Evolutionary conservation across 2,797 vertebrate species (phyloP).

Genomic region (Chelonia mydas): DNA sequence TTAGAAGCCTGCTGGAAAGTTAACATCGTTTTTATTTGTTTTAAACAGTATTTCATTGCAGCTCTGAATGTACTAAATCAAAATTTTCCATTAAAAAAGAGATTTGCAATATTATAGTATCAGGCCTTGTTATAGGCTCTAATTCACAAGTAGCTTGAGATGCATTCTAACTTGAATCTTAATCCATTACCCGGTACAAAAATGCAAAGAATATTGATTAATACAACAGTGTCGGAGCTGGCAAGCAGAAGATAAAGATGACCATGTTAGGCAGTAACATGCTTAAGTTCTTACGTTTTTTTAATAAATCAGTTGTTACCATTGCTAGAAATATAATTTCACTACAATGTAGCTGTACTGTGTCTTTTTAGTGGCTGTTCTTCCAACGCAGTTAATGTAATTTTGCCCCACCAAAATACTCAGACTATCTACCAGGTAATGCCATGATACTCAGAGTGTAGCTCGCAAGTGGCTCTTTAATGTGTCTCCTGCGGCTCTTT

Average conservation of each 20-base stretch:
- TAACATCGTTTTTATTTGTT: background rate
- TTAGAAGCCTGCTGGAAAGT: background rate
- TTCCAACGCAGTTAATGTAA: background rate
- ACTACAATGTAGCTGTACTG: background rate
- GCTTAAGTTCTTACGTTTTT: background rate
- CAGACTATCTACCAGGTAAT: background rate
- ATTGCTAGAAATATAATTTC: background rate
- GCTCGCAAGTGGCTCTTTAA: too few relatives aligned
- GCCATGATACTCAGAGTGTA: too few relatives aligned
- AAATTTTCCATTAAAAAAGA: background rate
- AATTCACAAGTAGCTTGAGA: background rate
- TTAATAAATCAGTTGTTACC: background rate
- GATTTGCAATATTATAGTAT: background rate
- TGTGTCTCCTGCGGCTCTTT: too few relatives aligned
- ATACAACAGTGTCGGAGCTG: background rate
- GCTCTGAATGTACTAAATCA: background rate
- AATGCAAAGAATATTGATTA: background rate
- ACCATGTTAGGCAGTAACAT: background rate
- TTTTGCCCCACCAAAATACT: background rate
- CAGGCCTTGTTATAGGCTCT: background rate
- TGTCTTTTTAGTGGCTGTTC: background rate
- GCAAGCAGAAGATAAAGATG: background rate
- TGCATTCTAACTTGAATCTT: background rate
- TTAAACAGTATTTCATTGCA: background rate
- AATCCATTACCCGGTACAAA: background rate